phyloP scores from a whole-genome alignment of 2,797 vertebrate species.

The Synanceia verrucosa region DNA sequence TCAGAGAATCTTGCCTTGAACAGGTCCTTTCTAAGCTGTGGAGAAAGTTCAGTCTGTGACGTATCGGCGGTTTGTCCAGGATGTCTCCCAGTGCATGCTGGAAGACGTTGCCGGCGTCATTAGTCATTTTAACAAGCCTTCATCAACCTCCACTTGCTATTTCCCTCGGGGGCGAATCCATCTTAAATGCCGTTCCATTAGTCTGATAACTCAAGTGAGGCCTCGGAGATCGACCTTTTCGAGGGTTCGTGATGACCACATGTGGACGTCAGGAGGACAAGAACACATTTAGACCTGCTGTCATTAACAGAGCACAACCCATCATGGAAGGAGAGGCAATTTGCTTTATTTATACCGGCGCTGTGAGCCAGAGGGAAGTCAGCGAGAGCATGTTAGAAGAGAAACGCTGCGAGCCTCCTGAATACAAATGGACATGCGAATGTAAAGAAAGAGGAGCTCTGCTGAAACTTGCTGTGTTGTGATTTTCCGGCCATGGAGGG shows the following conservation, averaged over 20 bases:
- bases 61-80: not conserved
- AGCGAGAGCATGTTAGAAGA: not conserved
- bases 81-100: conserved; percentile 2
- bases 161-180: conserved; percentile 2
- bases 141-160: conserved; percentile 6
- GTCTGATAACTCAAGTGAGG: conserved; percentile 24
- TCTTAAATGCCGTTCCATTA: conserved; percentile 37
- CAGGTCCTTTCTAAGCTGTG: not conserved
- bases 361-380: not conserved
- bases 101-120: conserved; percentile 21
- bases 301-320: conserved; percentile 15
- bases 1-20: too few species aligned
- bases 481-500: conserved; percentile 65
- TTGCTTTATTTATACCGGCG: conserved; percentile 1
- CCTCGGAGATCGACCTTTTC: conserved; percentile 1
- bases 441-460: not conserved
- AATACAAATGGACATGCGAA: conserved; percentile 2
- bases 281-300: conserved; percentile 19
- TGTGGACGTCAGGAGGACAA: conserved; percentile 10
- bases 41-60: conserved; percentile 1
- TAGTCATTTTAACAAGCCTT: conserved; percentile 48
- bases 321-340: conserved; percentile 19
- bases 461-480: conserved; percentile 52
- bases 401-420: not conserved
- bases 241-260: not conserved